Conservation (phyloP, 2,888 invertebrate species). For the Tinea semifulvella region DNA sequence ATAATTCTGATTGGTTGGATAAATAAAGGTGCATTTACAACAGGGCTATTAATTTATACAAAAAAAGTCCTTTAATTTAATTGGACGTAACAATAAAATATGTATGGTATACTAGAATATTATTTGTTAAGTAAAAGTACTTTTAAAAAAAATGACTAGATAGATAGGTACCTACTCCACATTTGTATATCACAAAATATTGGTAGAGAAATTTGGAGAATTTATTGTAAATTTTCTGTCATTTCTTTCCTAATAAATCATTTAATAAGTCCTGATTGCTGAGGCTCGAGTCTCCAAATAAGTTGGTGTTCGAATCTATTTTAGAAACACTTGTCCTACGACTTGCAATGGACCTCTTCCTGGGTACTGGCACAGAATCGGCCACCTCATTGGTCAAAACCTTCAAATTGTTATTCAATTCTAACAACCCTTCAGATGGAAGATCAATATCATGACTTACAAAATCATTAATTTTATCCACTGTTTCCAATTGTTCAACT, state of each 20-base stretch:
- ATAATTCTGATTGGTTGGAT: too few relatives aligned
- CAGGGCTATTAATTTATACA: too few relatives aligned
- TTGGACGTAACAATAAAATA: too few relatives aligned
- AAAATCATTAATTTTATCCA: slow-evolving; percentile 58
- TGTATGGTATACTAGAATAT: too few relatives aligned
- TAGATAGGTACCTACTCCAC: too few relatives aligned
- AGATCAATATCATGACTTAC: slow-evolving; percentile 43
- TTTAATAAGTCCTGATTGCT: slow-evolving; percentile 52
- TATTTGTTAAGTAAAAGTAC: too few relatives aligned
- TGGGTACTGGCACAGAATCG: slow-evolving; percentile 27
- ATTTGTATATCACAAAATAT: slow-evolving; percentile 5
- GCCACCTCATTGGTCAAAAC: slow-evolving; percentile 42
- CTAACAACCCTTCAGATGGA: slow-evolving; percentile 37
- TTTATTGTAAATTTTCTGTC: slow-evolving; percentile 27
- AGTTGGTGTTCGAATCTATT: slow-evolving; percentile 29
- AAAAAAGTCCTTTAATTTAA: too few relatives aligned
- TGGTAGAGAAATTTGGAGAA: background rate
- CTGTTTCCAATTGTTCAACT: slow-evolving; percentile 54
- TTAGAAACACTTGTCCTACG: slow-evolving; percentile 28
- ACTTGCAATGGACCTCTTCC: slow-evolving; percentile 43
- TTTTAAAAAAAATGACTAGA: too few relatives aligned
- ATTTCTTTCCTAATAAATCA: slow-evolving; percentile 54
- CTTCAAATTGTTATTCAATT: slow-evolving; percentile 54
- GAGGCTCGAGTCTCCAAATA: slow-evolving; percentile 46
- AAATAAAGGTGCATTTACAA: too few relatives aligned